These are phyloP conservation scores for Morpho helenor DNA, from an alignment of 2,888 invertebrate species.

Conservation along the genomic window DNA sequence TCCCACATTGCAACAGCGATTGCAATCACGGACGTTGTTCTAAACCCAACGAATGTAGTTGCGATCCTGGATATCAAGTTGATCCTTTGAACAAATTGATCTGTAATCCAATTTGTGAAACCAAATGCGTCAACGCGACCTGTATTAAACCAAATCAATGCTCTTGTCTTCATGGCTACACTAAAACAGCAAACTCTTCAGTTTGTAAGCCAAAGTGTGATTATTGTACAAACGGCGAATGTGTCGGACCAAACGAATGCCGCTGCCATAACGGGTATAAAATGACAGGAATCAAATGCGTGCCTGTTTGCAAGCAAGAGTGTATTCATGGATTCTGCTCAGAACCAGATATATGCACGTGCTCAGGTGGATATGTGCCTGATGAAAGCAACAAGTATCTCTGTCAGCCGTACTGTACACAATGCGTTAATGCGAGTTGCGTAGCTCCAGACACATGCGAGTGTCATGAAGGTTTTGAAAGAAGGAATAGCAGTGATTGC, in stretches of 20 bases:
- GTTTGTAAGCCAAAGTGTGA: constrained; percentile 29
- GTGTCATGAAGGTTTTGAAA: constrained; percentile 32
- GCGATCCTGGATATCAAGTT: constrained; percentile 29
- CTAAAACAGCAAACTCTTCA: constrained; percentile 17
- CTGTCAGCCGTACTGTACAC: constrained; percentile 31
- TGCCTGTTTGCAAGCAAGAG: constrained; percentile 19
- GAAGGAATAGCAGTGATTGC: constrained; percentile 27
- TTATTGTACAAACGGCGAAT: constrained; percentile 39
- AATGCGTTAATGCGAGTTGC: constrained; percentile 45
- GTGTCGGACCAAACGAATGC: constrained; percentile 42
- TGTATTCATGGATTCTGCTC: constrained; percentile 25
- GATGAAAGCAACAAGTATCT: constrained; percentile 9
- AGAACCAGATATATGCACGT: constrained; percentile 25
- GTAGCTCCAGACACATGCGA: constrained; percentile 32
- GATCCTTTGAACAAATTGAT: constrained; percentile 18
- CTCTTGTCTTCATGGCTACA: constrained; percentile 32
- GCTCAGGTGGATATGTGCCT: constrained; percentile 20
- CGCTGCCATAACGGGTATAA: constrained; percentile 34
- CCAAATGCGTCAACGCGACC: constrained; percentile 31
- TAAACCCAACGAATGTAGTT: constrained; percentile 49
- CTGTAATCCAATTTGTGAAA: constrained; percentile 31
- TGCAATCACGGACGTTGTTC: constrained; percentile 48
- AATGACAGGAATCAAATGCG: constrained; percentile 23
- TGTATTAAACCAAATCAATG: constrained; percentile 37
- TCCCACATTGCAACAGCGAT: constrained; percentile 13